Evolutionary conservation across 2,797 vertebrate genomes (phyloP), one percentile per base, ranked within the genome.

Genomic region (Triplophysa yarkandensis): DNA sequence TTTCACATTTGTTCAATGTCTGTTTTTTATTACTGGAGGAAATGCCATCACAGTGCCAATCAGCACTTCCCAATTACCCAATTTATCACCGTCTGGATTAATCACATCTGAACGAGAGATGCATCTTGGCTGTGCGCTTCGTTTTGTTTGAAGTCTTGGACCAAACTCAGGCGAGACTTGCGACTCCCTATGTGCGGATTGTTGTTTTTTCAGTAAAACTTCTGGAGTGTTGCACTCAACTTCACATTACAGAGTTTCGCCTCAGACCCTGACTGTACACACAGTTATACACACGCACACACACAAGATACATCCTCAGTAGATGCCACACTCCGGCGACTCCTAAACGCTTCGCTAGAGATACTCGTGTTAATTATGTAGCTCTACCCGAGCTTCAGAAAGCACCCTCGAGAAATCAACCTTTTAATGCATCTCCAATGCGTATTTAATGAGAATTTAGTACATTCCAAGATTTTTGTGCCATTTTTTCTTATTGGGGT

Each of bases 371-470:
- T 89, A 88, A 89, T 89, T 87, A 89, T 88, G 84, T 82, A 83
- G 78, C 84, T 87, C 78, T 87, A 84, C 81, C 81, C 85, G 77
- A 85, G 86, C 81, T 43, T 76, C 80, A 80, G 82, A 85, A 77
- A 73, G 71, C 76, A 76, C 88, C 85, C 83, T 50, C 9, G 89
- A 89, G 90, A 92, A 92, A 92, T 91, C 89, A 90, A 84, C 83
- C 87, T 88, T 88, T 90, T 91, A 91, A 90, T 91, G 88, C 89
- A 89, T 88, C 88, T 90, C 86, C 89, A 86, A 91, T 91, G 88
- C 84, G 80, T 85, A 91, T 88, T 90, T 92, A 91, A 91, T 92
- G 87, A 91, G 89, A 91, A 91, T 92, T 92, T 91, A 91, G 85
- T 87, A 90, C 86, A 87, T 91, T 88, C 86, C 67, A 21, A n/a